Percentiles rank a stretch among this genome's conserved stretches.
These are phyloP conservation scores for Phoxinus phoxinus DNA, from an alignment of 2,113 vertebrate species.

Conservation along the genomic window DNA sequence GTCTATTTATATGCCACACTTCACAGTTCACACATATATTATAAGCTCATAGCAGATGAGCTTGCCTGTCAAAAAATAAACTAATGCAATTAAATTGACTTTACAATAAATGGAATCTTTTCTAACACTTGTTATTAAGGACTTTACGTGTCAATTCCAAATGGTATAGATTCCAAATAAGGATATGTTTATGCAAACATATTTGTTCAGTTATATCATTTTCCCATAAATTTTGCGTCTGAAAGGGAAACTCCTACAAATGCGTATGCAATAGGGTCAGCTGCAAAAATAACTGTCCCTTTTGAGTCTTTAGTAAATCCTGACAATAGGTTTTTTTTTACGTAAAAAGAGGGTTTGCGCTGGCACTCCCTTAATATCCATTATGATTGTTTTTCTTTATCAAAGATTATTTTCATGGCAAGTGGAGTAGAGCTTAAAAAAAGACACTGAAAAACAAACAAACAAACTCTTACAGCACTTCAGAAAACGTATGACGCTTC, in stretches of 20 bases:
- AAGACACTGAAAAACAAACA: background rate
- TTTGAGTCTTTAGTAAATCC: no score
- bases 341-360: no score
- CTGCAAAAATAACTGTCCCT: no score
- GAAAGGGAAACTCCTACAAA: no score
- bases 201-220: background rate
- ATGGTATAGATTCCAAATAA: background rate
- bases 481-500: background rate
- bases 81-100: background rate
- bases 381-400: background rate
- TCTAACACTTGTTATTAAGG: background rate
- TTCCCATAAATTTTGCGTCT: no score
- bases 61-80: conserved; percentile 6
- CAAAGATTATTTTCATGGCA: background rate
- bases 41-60: conserved; percentile 21
- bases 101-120: background rate
- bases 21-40: conserved; percentile 12
- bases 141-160: background rate
- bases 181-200: background rate
- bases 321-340: no score
- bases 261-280: no score
- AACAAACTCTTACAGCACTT: background rate
- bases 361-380: background rate
- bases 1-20: conserved; percentile 37
- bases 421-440: background rate